A percentile compares a stretch with the other conserved stretches of the same genome.
Evolutionary conservation across 2,113 vertebrate species (phyloP).

Genomic region (Naja naja): DNA sequence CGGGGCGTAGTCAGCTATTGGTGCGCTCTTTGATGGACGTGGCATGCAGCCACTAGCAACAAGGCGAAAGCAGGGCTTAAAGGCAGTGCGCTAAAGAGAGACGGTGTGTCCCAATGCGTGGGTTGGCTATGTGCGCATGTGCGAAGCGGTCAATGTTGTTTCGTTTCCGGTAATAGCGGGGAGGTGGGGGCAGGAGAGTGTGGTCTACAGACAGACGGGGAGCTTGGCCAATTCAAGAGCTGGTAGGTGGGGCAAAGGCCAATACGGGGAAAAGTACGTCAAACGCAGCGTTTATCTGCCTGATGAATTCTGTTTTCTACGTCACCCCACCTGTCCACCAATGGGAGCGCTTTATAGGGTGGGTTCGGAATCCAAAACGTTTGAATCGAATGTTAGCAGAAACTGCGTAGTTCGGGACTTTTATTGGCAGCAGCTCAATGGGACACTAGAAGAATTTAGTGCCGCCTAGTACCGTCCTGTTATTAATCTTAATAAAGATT

Average conservation of each 20-base stretch:
- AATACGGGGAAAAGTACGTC: background rate
- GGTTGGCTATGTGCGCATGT: background rate
- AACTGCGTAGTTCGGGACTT: background rate
- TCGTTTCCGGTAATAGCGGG: background rate
- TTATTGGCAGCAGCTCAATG: background rate
- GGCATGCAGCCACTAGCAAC: background rate
- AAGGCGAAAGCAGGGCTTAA: no score
- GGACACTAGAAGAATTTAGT: background rate
- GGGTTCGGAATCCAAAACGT: no score
- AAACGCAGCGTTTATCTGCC: background rate
- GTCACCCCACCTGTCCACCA: background rate
- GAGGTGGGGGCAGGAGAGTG: background rate
- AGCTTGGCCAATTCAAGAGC: background rate
- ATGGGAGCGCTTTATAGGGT: background rate
- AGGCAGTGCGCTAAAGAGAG: background rate
- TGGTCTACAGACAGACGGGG: background rate
- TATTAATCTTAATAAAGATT: background rate
- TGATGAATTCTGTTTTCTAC: background rate
- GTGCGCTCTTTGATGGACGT: background rate
- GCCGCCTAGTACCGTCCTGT: background rate
- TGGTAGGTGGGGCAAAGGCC: background rate
- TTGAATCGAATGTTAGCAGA: background rate
- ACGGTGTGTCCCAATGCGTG: background rate
- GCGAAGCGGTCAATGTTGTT: background rate
- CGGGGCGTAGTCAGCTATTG: background rate